A percentile compares a stretch with the other conserved stretches of the same genome.
phyloP scores from a whole-genome alignment of 2,797 vertebrate species.

The Coccyzus lansbergi region DNA sequence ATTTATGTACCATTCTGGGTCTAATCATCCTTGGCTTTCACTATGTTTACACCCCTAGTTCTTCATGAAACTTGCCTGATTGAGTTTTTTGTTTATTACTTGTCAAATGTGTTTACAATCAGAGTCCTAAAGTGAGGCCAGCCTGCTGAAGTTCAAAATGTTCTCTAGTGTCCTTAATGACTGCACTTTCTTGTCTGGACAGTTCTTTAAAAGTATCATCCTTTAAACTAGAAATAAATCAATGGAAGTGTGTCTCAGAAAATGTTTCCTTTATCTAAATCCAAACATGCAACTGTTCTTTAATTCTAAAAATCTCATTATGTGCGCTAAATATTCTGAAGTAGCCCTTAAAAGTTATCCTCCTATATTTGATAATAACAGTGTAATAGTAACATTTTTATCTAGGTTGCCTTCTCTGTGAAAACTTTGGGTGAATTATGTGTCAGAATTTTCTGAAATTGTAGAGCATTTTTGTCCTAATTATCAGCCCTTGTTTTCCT shows the following conservation, averaged over 20 bases:
- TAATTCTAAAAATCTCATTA: background rate
- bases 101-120: background rate
- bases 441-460: background rate
- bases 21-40: background rate
- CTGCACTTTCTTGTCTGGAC: background rate
- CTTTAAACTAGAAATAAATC: background rate
- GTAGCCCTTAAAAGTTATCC: background rate
- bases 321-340: background rate
- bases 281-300: background rate
- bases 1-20: background rate
- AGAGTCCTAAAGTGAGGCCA: background rate
- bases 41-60: background rate
- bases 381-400: background rate
- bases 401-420: background rate
- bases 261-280: background rate
- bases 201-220: background rate
- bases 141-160: background rate
- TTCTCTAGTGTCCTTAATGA: background rate
- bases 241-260: background rate
- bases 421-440: background rate
- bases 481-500: background rate
- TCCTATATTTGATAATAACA: background rate
- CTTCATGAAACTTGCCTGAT: background rate
- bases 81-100: background rate
- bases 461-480: background rate